phyloP scores from a whole-genome alignment of 2,888 invertebrate species.

The Agonopterix subpropinquella region DNA sequence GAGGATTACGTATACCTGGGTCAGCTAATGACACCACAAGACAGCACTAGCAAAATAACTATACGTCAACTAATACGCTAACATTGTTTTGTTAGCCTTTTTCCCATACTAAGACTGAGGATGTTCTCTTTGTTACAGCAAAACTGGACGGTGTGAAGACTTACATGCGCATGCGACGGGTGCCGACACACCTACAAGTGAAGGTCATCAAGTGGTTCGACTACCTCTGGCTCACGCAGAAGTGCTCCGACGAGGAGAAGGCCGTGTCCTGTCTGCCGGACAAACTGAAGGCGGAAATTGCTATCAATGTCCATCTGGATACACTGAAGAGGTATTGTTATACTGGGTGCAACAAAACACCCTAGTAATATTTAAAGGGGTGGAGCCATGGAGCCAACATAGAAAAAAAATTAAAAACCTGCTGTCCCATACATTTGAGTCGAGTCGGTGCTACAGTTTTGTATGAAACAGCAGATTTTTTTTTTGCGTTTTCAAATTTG shows the following conservation, averaged over 20 bases:
- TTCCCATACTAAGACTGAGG: too few relatives aligned
- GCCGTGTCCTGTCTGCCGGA: constrained; percentile 97
- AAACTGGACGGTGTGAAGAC: constrained; percentile 99
- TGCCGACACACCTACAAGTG: constrained; percentile 95
- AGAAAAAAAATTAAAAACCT: too few relatives aligned
- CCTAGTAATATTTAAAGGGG: too few relatives aligned
- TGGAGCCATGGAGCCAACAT: neutral
- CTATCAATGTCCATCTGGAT: constrained; percentile 99
- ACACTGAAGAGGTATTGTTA: constrained; percentile 84
- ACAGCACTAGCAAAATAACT: too few relatives aligned
- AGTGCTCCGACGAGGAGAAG: constrained; percentile 97
- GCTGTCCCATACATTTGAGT: too few relatives aligned
- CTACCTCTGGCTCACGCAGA: constrained; percentile 99
- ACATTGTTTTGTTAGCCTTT: too few relatives aligned
- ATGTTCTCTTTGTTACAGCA: constrained; percentile 89
- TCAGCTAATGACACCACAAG: too few relatives aligned
- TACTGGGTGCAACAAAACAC: neutral
- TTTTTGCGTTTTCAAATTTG: too few relatives aligned
- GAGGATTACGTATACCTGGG: too few relatives aligned
- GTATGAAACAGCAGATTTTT: too few relatives aligned
- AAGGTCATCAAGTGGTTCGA: constrained; percentile 99
- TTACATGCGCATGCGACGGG: constrained; percentile 97
- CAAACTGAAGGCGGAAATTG: constrained; percentile 98
- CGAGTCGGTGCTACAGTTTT: too few relatives aligned
- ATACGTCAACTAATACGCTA: too few relatives aligned